Conservation (phyloP, 2,797 vertebrate genomes). For the Carduelis carduelis region DNA sequence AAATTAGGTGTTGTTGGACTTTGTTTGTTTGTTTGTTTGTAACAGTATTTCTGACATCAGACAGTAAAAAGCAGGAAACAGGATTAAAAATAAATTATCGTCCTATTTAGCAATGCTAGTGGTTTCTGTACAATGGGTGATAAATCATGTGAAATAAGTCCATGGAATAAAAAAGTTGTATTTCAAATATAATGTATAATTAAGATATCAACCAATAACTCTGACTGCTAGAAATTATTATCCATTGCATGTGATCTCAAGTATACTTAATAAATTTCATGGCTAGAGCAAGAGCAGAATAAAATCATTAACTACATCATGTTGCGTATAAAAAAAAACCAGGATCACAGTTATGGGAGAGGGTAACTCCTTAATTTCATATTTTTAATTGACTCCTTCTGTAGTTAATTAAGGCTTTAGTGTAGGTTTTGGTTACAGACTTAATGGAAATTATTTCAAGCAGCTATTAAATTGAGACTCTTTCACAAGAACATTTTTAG, state of each 20-base stretch:
- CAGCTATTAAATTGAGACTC: slow-evolving; percentile 32
- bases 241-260: neutral
- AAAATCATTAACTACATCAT: slow-evolving; percentile 43
- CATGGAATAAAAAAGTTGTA: neutral
- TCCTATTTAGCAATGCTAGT: neutral
- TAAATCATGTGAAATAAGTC: neutral
- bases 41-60: neutral
- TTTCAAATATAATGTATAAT: neutral
- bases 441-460: slow-evolving; percentile 60
- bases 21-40: no score
- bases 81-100: neutral
- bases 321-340: slow-evolving; percentile 8
- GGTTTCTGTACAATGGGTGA: neutral
- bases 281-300: slow-evolving; percentile 12
- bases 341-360: slow-evolving; percentile 14
- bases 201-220: neutral
- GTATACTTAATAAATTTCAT: slow-evolving; percentile 59
- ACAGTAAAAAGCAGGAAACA: neutral
- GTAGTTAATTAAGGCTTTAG: slow-evolving; percentile 67
- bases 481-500: slow-evolving; percentile 4
- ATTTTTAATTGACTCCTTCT: slow-evolving; percentile 65
- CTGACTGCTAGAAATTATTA: slow-evolving; percentile 24
- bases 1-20: neutral
- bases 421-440: slow-evolving; percentile 36
- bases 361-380: slow-evolving; percentile 62